phyloP scores from a whole-genome alignment of 2,797 vertebrate genomes.

The Gobionotothen gibberifrons region DNA sequence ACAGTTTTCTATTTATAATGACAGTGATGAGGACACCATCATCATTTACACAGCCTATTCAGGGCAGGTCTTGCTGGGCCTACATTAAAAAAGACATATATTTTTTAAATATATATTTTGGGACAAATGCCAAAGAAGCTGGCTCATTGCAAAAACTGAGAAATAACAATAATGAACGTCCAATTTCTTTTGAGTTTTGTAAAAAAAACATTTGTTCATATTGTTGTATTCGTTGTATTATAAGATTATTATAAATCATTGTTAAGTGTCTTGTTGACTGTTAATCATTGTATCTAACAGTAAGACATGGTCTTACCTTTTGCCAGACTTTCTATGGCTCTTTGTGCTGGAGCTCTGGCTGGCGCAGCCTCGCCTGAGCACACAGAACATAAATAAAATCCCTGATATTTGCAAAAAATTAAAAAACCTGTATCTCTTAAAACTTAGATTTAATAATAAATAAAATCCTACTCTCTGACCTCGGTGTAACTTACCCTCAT shows the following conservation, averaged over 20 bases:
- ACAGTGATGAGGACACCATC: slow-evolving; percentile 40
- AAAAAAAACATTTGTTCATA: not conserved
- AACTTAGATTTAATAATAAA: not conserved
- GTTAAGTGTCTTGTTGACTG: not conserved
- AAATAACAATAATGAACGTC: not conserved
- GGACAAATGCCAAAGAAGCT: slow-evolving; percentile 9
- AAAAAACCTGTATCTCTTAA: not conserved
- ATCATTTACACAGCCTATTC: slow-evolving; percentile 36
- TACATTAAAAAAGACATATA: not conserved
- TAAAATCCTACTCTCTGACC: slow-evolving; percentile 1
- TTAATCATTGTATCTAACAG: not conserved
- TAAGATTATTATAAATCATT: not conserved
- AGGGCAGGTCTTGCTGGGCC: slow-evolving; percentile 52
- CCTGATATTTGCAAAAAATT: slow-evolving; percentile 3
- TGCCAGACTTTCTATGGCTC: slow-evolving; percentile 91
- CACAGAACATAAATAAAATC: slow-evolving; percentile 47
- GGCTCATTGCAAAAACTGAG: not conserved
- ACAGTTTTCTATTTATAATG: slow-evolving; percentile 59
- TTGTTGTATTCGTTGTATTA: not conserved
- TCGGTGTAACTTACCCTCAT: slow-evolving; percentile 81
- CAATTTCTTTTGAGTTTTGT: not conserved
- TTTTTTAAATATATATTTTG: not conserved
- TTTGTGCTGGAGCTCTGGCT: slow-evolving; percentile 85
- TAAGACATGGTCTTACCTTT: slow-evolving; percentile 87
- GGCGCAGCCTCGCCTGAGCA: slow-evolving; percentile 87